Base-by-base conservation (phyloP, 30 jellyfish, hydroid and myxozoan genomes). In the Phacellophora camtschatica region DNA sequence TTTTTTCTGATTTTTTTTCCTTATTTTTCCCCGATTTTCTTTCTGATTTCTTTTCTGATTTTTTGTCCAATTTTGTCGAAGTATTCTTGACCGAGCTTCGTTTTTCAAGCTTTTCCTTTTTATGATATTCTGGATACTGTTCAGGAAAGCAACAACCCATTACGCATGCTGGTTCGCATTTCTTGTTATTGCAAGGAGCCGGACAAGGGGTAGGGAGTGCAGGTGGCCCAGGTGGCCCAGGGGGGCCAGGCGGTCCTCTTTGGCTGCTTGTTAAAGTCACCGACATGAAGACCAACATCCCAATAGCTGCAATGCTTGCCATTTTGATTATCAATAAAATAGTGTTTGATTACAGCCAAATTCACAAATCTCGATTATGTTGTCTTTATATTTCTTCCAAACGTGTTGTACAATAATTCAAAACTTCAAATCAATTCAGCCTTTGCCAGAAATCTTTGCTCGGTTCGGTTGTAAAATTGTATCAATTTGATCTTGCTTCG, bases 161-260 rank as follows among this genome's bases (percentile, higher is more conserved):
- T 48, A 64, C 64, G 61, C 90, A 78, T 2, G 90, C 72, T 63
- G 90, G 90, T 58, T 78, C 90, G 42, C 90, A 78, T 27, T 33
- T 78, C 59, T 39, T 78, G 33, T 78, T 65, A 19, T 62, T 23
- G 12, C 90, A 78, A 1, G 90, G 90, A 22, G 15, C 15, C 4
- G 90, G 90, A 23, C 90, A 78, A 18, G 81, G 71, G 27, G 90
- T 34, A 13, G 90, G 90, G 27, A 51, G 82, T 8, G 46, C 90
- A 2, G 90, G 90, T 5, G 90, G 51, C 3, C 90, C 90, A 4
- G 90, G 90, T 1, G 90, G 82, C 16, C 90, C 90, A 23, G 90
- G 90, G 6, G 90, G 90, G 8, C 90, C 90, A 11, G 76, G 90
- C 0, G 90, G 82, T 23, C 90, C 90, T 61, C 39, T 55, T 15